phyloP scores from a whole-genome alignment of 1,140 invertebrate genomes.

The Lamellibrachia luymesi region DNA sequence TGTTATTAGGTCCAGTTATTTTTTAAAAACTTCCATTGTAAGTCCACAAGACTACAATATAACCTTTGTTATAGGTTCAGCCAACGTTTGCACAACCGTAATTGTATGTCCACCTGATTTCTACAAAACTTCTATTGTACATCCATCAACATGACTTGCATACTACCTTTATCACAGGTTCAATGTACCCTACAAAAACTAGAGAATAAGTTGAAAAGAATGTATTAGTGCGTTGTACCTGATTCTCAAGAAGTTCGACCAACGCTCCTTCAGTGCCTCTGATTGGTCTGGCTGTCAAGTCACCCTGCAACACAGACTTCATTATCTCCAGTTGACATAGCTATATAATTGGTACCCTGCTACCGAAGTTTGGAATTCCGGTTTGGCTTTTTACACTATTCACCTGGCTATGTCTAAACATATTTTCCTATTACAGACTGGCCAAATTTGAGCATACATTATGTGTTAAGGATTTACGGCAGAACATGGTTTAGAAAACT shows the following conservation, averaged over 20 bases:
- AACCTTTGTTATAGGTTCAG: not conserved
- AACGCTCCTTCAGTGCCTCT: constrained; percentile 2
- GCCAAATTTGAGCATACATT: too few species aligned
- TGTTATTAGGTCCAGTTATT: not conserved
- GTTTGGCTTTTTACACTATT: too few species aligned
- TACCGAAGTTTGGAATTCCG: too few species aligned
- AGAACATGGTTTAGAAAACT: too few species aligned
- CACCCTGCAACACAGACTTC: not conserved
- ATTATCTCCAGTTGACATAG: not conserved
- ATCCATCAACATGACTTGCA: not conserved
- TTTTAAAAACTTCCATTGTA: not conserved
- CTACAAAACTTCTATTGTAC: not conserved
- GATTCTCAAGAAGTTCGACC: constrained; percentile 15
- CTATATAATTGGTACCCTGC: not conserved
- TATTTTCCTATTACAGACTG: too few species aligned
- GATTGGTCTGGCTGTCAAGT: not conserved
- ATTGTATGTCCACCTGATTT: not conserved
- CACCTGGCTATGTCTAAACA: too few species aligned
- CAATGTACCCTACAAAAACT: not conserved
- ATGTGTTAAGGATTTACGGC: too few species aligned
- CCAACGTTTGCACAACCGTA: not conserved
- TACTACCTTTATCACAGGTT: not conserved
- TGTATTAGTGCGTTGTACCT: not conserved
- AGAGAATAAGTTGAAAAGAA: not conserved
- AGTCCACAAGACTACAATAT: not conserved